Evolutionary conservation across 2,797 vertebrate genomes (phyloP), one percentile per base, ranked within the genome.

Genomic region (Semaprochilodus insignis): DNA sequence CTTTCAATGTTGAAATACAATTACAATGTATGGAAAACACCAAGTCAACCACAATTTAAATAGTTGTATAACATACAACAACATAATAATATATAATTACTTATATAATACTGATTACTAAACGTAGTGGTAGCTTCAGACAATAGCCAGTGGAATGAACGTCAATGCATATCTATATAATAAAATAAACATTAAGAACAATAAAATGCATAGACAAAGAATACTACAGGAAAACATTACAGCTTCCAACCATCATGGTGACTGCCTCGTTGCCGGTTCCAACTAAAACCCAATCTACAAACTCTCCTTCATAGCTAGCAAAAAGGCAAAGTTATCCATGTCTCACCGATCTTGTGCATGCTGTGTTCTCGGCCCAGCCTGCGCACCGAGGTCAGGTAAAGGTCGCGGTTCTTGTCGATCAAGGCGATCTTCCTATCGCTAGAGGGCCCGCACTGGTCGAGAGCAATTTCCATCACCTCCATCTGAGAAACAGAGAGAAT

Each of bases 401-500:
- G 96, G 91, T 99, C 97, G 84, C 95, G 96, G 88, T 99, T 99
- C 92, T 98, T 99, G 93, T 99, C 98, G 89, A 98, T 96, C 89
- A 99, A 92, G 83, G 96, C 96, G 25, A 99, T 94, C 95, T 97
- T 99, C 84, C 98, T 96, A 71, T 97, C 97, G 82, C 84, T 95
- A 66, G 95, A 94, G 23, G 95, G 93, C 74, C 98, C 98, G 63
- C 95, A 96, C 90, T 99, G 97, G 91, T 99, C 97, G 91, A 99
- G 91, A 80, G 97, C 96, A 71, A 99, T 93, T 88, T 97, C 96
- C 88, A 96, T 89, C 85, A 99, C 96, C 91, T 98, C 98, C 70
- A 95, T 95, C 98, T 99, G 89, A 74, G 90, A 78, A 27, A 31
- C 16, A 44, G 23, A 54, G 27, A 66, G n/a, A 19, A 7, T 23